Base-by-base conservation (phyloP, 2,797 vertebrate species). In the Eulemur mongoz region DNA sequence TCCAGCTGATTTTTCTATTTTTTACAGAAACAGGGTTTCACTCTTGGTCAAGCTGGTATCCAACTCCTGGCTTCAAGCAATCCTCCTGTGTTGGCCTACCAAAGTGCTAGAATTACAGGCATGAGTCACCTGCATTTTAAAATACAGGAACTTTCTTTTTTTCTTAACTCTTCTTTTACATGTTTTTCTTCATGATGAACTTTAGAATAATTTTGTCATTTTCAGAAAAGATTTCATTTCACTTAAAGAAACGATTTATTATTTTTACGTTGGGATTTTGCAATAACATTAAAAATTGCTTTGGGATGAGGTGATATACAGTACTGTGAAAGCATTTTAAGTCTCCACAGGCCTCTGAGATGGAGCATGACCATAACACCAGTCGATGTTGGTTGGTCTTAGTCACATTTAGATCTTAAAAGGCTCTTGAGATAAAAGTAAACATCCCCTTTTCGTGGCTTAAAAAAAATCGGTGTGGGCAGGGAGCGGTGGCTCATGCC, bases 171-270 rank as follows among this genome's bases (percentile, higher is more conserved):
- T 85, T 93, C 22, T 81, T 79, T 67, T 30, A 91, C 12, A 18
- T 70, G 40, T 90, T 89, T 93, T 50, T 12, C 52, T 96, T 69
- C 45, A 89, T 45, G 25, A 48, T 89, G 13, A 96, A 43, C 9
- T 81, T 82, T 43, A 43, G 15, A 89, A 89, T 85, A 81, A 86
- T 86, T 97, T 92, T 89, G 5, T 81, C 67, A 67, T 81, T 90
- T 94, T 90, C 17, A 79, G 52, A 61, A 82, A 93, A 82, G 8
- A 59, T 11, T 82, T 86, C 7, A 52, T 89, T 81, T 14, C 3
- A 70, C 45, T 65, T 86, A 65, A 52, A 32, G 17, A 94, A 89
- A 89, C 1, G 15, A 45, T 82, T 82, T 93, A 69, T 76, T 69
- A 54, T 27, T 91, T 91, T 93, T 35, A 69, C 25, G 45, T 93